Percentiles rank a stretch among this genome's conserved stretches.
phyloP scores from a whole-genome alignment of 1,140 invertebrate species.

The Drosophila varians region DNA sequence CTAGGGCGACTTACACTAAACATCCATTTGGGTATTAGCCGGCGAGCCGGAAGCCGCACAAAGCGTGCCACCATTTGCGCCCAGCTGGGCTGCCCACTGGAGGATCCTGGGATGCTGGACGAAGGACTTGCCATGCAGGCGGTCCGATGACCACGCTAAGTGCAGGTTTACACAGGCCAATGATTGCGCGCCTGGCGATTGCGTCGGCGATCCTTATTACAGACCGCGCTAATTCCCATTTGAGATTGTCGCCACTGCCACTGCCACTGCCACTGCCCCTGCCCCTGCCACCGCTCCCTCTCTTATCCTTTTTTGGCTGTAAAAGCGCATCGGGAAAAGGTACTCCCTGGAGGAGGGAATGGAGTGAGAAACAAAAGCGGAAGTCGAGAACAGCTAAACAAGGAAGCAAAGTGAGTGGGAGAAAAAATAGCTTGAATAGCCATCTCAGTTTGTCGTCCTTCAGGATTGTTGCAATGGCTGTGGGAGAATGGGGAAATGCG shows the following conservation, averaged over 20 bases:
- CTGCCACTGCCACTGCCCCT: not conserved
- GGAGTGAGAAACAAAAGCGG: constrained; percentile 43
- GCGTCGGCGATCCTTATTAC: constrained; percentile 75
- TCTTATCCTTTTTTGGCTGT: constrained; percentile 18
- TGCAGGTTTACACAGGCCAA: constrained; percentile 81
- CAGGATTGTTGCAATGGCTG: constrained; percentile 22
- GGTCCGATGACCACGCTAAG: constrained; percentile 73
- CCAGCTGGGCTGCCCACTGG: constrained; percentile 55
- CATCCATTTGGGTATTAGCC: constrained; percentile 79
- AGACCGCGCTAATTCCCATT: constrained; percentile 79
- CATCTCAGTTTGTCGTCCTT: constrained; percentile 29
- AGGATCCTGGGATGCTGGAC: constrained; percentile 6
- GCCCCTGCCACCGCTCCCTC: not conserved
- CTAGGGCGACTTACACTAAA: constrained; percentile 72
- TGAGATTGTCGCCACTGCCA: constrained; percentile 69
- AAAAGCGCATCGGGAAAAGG: constrained; percentile 54
- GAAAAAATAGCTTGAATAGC: constrained; percentile 54
- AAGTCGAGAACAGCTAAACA: constrained; percentile 73
- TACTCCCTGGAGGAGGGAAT: constrained; percentile 25
- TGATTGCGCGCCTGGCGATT: constrained; percentile 71
- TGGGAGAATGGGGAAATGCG: constrained; percentile 4
- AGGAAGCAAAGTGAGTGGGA: constrained; percentile 65
- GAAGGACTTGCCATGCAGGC: constrained; percentile 24
- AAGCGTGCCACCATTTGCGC: constrained; percentile 76
- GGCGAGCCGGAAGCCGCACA: constrained; percentile 71